These are phyloP conservation scores for Piprites chloris DNA, from an alignment of 2,113 vertebrate species.

Conservation along the genomic window DNA sequence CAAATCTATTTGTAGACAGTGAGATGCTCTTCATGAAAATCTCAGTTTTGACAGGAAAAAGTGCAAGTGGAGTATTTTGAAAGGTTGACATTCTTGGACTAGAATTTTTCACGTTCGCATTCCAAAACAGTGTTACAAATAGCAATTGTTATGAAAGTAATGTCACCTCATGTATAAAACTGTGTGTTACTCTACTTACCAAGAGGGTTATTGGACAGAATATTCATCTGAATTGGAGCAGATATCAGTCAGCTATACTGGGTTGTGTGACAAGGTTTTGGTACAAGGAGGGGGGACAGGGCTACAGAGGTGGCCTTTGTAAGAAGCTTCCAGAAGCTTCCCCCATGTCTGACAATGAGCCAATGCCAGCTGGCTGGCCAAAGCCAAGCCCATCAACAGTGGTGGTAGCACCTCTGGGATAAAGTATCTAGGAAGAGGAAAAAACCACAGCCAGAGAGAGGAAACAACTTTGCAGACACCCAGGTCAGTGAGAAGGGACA, in stretches of 20 bases:
- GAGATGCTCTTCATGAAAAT: background rate
- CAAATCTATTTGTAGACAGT: background rate
- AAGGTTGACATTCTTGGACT: background rate
- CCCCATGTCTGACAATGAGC: background rate
- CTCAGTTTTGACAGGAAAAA: background rate
- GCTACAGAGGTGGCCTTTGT: background rate
- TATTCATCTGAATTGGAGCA: background rate
- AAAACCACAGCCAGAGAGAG: background rate
- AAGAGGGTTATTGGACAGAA: background rate
- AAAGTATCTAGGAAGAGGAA: background rate
- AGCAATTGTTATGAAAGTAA: background rate
- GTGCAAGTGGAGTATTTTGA: background rate
- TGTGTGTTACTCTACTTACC: background rate
- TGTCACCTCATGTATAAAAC: background rate
- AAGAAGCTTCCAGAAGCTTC: background rate
- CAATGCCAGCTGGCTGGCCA: background rate
- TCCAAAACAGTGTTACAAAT: background rate
- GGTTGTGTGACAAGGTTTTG: background rate
- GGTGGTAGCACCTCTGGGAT: background rate
- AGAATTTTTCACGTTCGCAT: background rate
- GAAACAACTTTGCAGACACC: background rate
- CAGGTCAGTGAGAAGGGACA: accelerated
- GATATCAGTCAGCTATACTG: background rate
- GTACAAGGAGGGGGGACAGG: background rate
- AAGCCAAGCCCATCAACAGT: background rate